phyloP scores from a whole-genome alignment of 1,140 invertebrate species.

The honey bee (Apis mellifera) region Amel_HAv3.1 CM009941.2:15283001-15283500 shows the following conservation, averaged over 20 bases:
- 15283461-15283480: too few relatives aligned
- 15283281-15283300: not conserved
- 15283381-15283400: not conserved
- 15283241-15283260: not conserved
- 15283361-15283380: not conserved
- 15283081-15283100: constrained; percentile 45
- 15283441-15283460: too few relatives aligned
- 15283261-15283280: not conserved
- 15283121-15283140: constrained; percentile 27
- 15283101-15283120: constrained; percentile 15
- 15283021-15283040: too few relatives aligned
- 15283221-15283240: not conserved
- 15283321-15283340: not conserved
- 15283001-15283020: not conserved
- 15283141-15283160: not conserved
- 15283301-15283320: not conserved
- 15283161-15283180: not conserved
- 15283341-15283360: not conserved
- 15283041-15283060: constrained; percentile 7
- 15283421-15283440: not conserved
- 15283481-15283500: too few relatives aligned
- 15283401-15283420: not conserved
- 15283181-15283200: constrained; percentile 7
- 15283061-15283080: not conserved
- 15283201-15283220: constrained; percentile 7